Evolutionary conservation across 2,113 vertebrate genomes (phyloP), one percentile per base, ranked within the genome.

Genomic region (Scytalopus superciliaris): DNA sequence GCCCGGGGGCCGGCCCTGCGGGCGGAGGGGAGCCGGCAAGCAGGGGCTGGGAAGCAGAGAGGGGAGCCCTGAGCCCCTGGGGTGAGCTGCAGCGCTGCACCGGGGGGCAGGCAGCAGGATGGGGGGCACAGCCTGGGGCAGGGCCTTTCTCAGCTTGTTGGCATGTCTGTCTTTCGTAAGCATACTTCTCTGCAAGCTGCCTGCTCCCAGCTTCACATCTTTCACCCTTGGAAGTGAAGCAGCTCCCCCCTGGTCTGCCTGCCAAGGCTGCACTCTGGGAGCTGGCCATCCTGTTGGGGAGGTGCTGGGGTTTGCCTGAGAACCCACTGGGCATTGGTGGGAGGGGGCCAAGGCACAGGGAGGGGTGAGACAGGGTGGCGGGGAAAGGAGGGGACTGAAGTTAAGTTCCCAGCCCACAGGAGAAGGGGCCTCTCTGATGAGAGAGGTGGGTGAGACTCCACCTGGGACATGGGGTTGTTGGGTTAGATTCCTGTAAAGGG

Each of bases 61-160:
- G 49, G 50, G 76, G 53, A 94, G 18, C 62, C 35, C 8, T 39
- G 9, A 25, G 64, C 21, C 70, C n/a, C n/a, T 4, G 7, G 83
- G 96, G 96, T 96, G 95, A 97, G 96, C 88, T 42, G 84, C 76
- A 14, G 52, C 2, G 12, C 75, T 16, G 60, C 2, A 10, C 68
- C 6, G 62, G 76, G 64, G 35, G 7, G 37, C 63, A 27, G 94
- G 93, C 96, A 69, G 68, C 69, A 35, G 76, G 47, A 44, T 7
- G 50, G 59, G 47, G 66, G 55, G 25, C 80, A 67, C 50, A 6
- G 72, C 47, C 72, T 70, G 90, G 72, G 6, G 35, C 10, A 40
- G 81, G 86, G 73, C 42, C 78, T 82, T 81, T 64, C 73, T 76
- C 86, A 5, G 68, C 60, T 55, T 66, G 78, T 64, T 23, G 89